Percentiles rank a stretch among this genome's conserved stretches.
These are phyloP conservation scores for Panagrolaimus sp. DNA, from an alignment of 1,140 invertebrate genomes.

Conservation along the genomic window DNA sequence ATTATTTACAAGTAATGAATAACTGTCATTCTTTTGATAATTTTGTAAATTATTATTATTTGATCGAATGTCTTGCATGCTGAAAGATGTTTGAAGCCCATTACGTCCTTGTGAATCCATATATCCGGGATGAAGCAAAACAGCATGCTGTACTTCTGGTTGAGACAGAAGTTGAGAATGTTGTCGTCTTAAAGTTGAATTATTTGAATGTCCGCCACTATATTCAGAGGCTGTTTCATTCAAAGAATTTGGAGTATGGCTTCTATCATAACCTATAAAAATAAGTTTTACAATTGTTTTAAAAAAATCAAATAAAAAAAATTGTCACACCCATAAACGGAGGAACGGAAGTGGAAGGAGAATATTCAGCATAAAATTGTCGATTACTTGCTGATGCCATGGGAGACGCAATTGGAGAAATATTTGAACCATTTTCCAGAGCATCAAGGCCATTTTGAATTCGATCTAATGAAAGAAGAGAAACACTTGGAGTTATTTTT, in stretches of 20 bases:
- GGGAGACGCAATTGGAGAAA: too few relatives aligned
- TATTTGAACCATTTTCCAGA: background rate
- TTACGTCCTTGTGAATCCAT: background rate
- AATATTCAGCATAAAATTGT: constrained; percentile 2
- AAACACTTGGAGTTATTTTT: constrained; percentile 12
- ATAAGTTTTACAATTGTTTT: too few relatives aligned
- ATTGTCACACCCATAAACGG: background rate
- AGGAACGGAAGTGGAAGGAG: background rate
- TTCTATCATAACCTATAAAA: constrained; percentile 1
- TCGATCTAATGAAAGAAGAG: background rate
- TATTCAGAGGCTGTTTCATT: background rate
- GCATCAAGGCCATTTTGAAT: constrained; percentile 3
- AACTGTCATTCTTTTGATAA: too few relatives aligned
- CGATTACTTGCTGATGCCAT: background rate
- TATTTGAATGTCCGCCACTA: background rate
- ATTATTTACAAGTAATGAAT: too few relatives aligned
- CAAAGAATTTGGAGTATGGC: background rate
- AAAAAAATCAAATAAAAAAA: too few relatives aligned
- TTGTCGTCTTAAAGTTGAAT: constrained; percentile 7
- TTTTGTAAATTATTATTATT: too few relatives aligned
- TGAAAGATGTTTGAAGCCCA: background rate
- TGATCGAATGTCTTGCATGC: background rate
- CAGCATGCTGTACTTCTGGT: constrained; percentile 11
- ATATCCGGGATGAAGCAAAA: constrained; percentile 10
- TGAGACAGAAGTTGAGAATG: constrained; percentile 5